Base-by-base conservation (phyloP, 2,113 vertebrate species). In the Tragulus kanchil region DNA sequence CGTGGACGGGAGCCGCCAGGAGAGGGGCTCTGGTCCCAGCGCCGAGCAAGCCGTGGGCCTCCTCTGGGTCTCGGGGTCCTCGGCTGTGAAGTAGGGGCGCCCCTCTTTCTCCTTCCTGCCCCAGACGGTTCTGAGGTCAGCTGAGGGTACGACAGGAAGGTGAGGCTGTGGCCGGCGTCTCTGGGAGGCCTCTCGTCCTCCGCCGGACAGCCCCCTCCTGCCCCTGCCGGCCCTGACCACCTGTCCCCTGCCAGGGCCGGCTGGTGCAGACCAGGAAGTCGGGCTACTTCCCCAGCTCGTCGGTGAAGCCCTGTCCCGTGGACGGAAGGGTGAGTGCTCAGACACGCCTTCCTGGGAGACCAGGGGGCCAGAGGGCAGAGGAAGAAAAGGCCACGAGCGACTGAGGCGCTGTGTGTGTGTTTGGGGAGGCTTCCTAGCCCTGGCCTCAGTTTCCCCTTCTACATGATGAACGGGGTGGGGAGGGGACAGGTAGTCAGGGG, bases 231-330 rank as follows among this genome's bases (percentile, higher is more conserved):
- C 56, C 23, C 58, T 93, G 94, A 97, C 4, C 0, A 2, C 69
- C 81, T n/a, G 45, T 94, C 92, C 89, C 11, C 94, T 96, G 96
- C 64, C 98, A 99, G 99, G 99, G 99, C 1, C 99, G 99, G 89
- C 97, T 99, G 90, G 97, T 99, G 26, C 99, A 99, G 94, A 99
- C 99, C 0, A 99, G 99, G 98, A 99, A 99, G 96, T 99, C 98
- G 0, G 99, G 99, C 26, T 99, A 99, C 97, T 99, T 99, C 52
- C 99, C 99, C 92, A 99, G 99, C 97, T 99, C 99, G 0, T 99
- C 99, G 0, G 99, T 99, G 59, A 99, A 99, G 95, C 99, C 99
- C 48, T 99, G 99, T 97, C 99, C 99, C 0, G 99, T 99, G 88
- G 99, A 99, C 21, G 99, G 99, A 7, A 99, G 99, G 99, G 99